phyloP scores from a whole-genome alignment of 2,797 vertebrate genomes.

The Oreonectes daqikongensis region DNA sequence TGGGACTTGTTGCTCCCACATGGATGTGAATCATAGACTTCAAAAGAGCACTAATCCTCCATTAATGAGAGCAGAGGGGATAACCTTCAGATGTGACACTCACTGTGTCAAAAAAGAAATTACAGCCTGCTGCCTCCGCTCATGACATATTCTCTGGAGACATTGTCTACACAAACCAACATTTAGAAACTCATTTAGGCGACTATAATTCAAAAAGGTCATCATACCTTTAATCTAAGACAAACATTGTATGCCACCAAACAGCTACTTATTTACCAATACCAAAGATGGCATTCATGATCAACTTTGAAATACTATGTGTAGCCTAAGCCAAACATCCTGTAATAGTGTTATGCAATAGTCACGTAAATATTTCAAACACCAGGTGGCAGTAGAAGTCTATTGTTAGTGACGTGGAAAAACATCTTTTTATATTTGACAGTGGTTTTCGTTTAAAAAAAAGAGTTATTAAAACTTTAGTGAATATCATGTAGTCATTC shows the following conservation, averaged over 20 bases:
- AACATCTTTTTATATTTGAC: constrained; percentile 17
- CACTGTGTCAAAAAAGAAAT: constrained; percentile 14
- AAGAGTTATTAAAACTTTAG: not conserved
- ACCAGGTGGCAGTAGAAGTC: constrained; percentile 75
- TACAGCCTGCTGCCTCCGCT: not conserved
- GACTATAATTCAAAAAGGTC: not conserved
- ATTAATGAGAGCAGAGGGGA: constrained; percentile 60
- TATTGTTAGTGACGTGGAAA: constrained; percentile 40
- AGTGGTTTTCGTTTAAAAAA: constrained; percentile 8
- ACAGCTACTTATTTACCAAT: not conserved
- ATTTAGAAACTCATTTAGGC: not conserved
- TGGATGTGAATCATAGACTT: constrained; percentile 60
- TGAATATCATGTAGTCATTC: not conserved
- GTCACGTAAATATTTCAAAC: constrained; percentile 33
- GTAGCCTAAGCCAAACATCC: not conserved
- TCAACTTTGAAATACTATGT: not conserved
- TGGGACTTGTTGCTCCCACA: constrained; percentile 55
- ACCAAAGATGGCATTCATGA: not conserved
- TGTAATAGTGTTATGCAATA: constrained; percentile 1
- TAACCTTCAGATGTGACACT: constrained; percentile 37
- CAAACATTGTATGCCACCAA: not conserved
- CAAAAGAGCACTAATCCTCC: constrained; percentile 66
- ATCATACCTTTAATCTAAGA: not conserved
- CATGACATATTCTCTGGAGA: constrained; percentile 5
- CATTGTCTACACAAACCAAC: not conserved